A percentile compares a stretch with the other conserved stretches of the same genome.
These are phyloP conservation scores for Alcedo atthis DNA, from an alignment of 2,797 vertebrate genomes.

Conservation along the genomic window DNA sequence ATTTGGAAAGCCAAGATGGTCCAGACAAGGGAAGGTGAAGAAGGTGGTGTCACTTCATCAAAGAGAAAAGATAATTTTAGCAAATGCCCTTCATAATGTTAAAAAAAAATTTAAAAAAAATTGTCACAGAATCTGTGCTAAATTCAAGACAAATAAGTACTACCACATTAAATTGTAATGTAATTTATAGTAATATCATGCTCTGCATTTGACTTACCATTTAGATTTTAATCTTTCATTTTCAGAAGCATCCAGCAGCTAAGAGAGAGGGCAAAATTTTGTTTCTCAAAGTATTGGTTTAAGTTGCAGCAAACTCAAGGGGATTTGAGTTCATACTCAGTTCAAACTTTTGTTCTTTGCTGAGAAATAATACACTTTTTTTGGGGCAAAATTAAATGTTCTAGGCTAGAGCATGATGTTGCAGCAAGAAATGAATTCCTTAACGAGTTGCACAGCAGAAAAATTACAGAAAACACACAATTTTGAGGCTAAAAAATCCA, in stretches of 20 bases:
- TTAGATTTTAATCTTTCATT: not conserved
- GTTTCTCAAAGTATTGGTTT: not conserved
- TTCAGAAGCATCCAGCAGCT: not conserved
- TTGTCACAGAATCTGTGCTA: not conserved
- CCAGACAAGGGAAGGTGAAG: not conserved
- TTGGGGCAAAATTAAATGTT: not conserved
- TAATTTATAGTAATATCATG: not conserved
- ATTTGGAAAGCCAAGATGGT: not conserved
- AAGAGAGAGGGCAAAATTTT: not conserved
- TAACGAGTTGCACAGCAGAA: not conserved
- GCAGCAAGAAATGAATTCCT: not conserved
- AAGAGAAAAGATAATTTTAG: not conserved
- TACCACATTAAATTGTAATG: not conserved
- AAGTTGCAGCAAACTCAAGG: not conserved
- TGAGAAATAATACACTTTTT: not conserved
- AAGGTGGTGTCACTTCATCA: not conserved
- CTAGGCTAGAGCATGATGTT: not conserved
- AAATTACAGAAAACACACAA: not conserved
- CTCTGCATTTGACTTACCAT: not conserved
- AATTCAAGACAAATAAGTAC: not conserved
- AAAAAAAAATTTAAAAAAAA: not conserved
- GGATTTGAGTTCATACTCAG: not conserved
- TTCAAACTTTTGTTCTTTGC: not conserved
- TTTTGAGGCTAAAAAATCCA: not conserved
- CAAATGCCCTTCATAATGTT: not conserved